These are phyloP conservation scores for Camponotus fellah DNA, from an alignment of 2,888 invertebrate genomes.

Conservation along the genomic window DNA sequence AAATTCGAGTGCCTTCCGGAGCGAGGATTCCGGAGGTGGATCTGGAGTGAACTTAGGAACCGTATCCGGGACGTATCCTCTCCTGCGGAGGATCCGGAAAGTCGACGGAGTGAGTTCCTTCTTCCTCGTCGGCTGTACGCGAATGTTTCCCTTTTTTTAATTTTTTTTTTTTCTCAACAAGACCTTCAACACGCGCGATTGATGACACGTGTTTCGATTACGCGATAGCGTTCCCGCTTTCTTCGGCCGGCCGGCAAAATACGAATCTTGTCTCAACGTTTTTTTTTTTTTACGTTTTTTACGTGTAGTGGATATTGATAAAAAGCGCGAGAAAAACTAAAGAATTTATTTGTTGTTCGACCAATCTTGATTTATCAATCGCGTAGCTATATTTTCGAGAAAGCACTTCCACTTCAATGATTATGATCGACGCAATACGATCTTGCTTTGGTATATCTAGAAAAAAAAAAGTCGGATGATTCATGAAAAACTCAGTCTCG, in stretches of 20 bases:
- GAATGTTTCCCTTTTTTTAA: not conserved
- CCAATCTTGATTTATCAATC: not conserved
- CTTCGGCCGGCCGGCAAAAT: slow-evolving; percentile 31
- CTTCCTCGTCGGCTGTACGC: not conserved
- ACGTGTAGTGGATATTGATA: not conserved
- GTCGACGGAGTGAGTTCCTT: not conserved
- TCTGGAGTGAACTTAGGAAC: not conserved
- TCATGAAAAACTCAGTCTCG: slow-evolving; percentile 7
- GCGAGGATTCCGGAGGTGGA: slow-evolving; percentile 9
- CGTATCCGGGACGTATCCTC: not conserved
- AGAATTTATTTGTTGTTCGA: not conserved
- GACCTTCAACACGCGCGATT: not conserved
- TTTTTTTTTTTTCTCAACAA: not conserved
- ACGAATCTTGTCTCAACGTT: not conserved
- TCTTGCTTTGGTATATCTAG: not conserved
- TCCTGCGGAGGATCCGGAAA: not conserved
- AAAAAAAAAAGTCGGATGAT: slow-evolving; percentile 23
- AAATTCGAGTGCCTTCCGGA: slow-evolving; percentile 42
- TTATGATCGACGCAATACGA: not conserved
- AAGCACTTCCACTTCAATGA: not conserved
- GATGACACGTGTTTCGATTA: slow-evolving; percentile 40
- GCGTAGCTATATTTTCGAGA: slow-evolving; percentile 7
- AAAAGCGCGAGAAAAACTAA: not conserved
- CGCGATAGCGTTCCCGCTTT: slow-evolving; percentile 37
- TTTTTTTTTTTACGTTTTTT: too few relatives aligned